phyloP scores from a whole-genome alignment of 2,797 vertebrate genomes.

The Clarias laeviceps region DNA sequence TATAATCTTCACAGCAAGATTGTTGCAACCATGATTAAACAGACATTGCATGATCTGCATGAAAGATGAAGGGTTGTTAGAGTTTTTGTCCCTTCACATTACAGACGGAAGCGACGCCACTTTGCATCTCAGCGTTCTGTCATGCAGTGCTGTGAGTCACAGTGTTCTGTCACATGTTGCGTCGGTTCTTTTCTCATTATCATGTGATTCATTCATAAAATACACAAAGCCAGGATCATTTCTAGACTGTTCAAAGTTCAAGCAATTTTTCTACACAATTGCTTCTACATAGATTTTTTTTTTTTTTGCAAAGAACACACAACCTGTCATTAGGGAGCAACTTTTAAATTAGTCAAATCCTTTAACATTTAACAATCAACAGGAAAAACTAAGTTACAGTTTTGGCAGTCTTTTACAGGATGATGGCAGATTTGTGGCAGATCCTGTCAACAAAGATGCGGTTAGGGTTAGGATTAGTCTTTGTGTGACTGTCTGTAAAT shows the following conservation, averaged over 20 bases:
- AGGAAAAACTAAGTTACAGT: neutral
- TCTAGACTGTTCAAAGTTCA: neutral
- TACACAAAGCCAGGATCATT: neutral
- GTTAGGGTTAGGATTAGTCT: no score
- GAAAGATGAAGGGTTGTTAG: slow-evolving; percentile 32
- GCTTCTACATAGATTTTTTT: neutral
- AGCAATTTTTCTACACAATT: neutral
- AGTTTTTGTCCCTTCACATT: slow-evolving; percentile 37
- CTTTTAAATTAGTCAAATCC: neutral
- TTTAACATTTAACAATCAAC: neutral
- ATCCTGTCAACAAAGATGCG: neutral
- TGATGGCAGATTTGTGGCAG: neutral
- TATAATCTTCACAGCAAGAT: slow-evolving; percentile 40
- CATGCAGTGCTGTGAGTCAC: slow-evolving; percentile 23
- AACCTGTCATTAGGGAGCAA: neutral
- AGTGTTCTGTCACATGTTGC: slow-evolving; percentile 19
- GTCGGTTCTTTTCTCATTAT: slow-evolving; percentile 30
- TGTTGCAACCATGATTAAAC: slow-evolving; percentile 45
- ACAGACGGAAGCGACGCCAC: slow-evolving; percentile 24
- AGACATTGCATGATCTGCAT: slow-evolving; percentile 26
- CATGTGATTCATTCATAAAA: neutral
- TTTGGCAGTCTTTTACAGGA: neutral
- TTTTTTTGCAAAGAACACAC: neutral
- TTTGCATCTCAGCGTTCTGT: slow-evolving; percentile 42
- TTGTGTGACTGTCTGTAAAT: neutral